Evolutionary conservation across 2,113 vertebrate genomes (phyloP).

Genomic region (Prinia subflava): DNA sequence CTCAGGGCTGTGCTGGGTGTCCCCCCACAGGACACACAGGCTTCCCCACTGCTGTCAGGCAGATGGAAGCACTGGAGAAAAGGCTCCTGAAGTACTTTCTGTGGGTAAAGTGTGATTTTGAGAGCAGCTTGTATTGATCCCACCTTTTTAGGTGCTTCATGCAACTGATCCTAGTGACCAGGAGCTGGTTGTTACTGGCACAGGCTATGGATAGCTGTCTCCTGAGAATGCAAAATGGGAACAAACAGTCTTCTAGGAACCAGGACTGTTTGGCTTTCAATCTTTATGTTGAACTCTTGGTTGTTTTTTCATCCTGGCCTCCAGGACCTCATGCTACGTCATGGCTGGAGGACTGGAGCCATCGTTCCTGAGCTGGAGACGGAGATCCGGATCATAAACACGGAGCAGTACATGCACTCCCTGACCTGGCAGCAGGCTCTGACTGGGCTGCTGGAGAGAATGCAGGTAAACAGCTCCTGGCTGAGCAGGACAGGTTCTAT

Average conservation of each 20-base stretch:
- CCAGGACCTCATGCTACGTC: slow-evolving; percentile 81
- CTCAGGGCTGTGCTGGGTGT: background rate
- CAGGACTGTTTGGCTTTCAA: background rate
- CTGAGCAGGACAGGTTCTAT: background rate
- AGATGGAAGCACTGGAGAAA: background rate
- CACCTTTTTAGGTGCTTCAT: background rate
- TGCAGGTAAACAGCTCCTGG: slow-evolving; percentile 70
- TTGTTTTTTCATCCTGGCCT: background rate
- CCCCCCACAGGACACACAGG: accelerated
- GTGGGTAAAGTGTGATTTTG: background rate
- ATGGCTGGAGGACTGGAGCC: slow-evolving; percentile 81
- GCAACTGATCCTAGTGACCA: background rate
- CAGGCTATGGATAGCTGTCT: background rate
- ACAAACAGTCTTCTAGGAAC: background rate
- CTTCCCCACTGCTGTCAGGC: background rate
- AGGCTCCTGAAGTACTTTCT: background rate
- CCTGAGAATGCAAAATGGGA: background rate
- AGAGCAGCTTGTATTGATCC: background rate
- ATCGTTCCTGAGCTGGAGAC: slow-evolving; percentile 81
- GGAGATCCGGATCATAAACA: slow-evolving; percentile 81
- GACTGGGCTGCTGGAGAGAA: slow-evolving; percentile 79
- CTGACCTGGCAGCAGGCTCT: slow-evolving; percentile 84
- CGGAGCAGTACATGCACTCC: slow-evolving; percentile 82
- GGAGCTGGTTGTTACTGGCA: background rate
- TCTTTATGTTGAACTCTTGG: background rate